Conservation (phyloP, 2,113 vertebrate species). For the Calypte anna region DNA sequence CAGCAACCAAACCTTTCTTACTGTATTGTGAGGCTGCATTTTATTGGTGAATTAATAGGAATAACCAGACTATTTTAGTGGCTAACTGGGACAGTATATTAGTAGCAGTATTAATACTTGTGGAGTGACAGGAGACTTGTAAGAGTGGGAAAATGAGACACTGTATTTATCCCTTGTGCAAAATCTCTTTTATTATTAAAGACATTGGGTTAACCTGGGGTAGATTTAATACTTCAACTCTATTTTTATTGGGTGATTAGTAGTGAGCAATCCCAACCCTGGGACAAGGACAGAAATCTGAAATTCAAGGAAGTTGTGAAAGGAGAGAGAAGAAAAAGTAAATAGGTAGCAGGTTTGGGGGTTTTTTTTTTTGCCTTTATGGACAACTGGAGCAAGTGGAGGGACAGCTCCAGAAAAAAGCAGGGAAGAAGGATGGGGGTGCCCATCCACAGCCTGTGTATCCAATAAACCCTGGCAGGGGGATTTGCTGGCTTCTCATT, state of each 20-base stretch:
- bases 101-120: constrained; percentile 68
- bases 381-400: fast-evolving
- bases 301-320: neutral
- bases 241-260: constrained; percentile 75
- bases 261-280: constrained; percentile 27
- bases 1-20: constrained; percentile 26
- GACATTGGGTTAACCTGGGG: constrained; percentile 71
- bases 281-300: constrained; percentile 16
- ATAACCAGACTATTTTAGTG: constrained; percentile 74
- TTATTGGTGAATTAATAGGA: constrained; percentile 74
- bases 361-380: neutral
- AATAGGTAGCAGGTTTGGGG: neutral
- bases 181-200: constrained; percentile 79
- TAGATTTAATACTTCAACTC: constrained; percentile 73
- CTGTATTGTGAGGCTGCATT: constrained; percentile 15
- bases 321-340: neutral
- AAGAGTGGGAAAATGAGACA: constrained; percentile 71
- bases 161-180: constrained; percentile 78
- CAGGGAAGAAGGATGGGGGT: neutral
- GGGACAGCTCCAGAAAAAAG: neutral
- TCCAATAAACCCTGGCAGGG: neutral
- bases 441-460: fast-evolving
- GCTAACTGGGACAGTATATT: constrained; percentile 76
- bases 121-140: constrained; percentile 71
- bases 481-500: neutral